Conservation (phyloP, 2,113 vertebrate species). For the Rhinoptilus africanus region DNA sequence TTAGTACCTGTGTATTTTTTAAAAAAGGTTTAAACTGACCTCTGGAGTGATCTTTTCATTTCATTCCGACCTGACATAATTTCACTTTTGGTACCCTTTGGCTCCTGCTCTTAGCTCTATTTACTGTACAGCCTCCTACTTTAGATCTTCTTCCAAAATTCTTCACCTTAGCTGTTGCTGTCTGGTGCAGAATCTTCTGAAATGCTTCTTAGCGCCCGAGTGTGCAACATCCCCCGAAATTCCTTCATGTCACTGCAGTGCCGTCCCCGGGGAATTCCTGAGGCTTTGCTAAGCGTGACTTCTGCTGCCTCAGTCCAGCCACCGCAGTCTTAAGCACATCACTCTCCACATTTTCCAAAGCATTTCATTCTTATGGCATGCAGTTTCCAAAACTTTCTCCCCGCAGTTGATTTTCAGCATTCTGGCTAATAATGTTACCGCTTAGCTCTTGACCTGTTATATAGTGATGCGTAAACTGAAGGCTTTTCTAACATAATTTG, state of each 20-base stretch:
- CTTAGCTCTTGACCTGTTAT: background rate
- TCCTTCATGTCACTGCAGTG: background rate
- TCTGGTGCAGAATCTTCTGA: background rate
- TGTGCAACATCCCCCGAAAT: background rate
- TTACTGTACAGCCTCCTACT: background rate
- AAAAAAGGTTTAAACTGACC: background rate
- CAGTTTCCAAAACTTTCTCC: background rate
- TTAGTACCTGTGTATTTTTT: background rate
- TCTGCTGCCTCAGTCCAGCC: background rate
- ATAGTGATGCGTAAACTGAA: background rate
- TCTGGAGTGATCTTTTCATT: background rate
- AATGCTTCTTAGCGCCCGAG: background rate
- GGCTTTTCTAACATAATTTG: background rate
- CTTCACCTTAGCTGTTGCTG: background rate
- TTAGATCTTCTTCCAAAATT: constrained; percentile 5
- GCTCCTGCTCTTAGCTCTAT: background rate
- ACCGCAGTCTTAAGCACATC: background rate
- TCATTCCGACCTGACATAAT: background rate
- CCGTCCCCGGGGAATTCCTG: constrained; percentile 21
- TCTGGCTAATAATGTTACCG: background rate
- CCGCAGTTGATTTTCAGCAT: background rate
- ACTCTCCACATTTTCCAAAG: background rate
- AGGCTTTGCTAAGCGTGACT: constrained; percentile 20
- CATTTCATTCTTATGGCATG: background rate
- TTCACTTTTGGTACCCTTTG: background rate